Conservation (phyloP, 2,797 vertebrate species). For the Acomys russatus region DNA sequence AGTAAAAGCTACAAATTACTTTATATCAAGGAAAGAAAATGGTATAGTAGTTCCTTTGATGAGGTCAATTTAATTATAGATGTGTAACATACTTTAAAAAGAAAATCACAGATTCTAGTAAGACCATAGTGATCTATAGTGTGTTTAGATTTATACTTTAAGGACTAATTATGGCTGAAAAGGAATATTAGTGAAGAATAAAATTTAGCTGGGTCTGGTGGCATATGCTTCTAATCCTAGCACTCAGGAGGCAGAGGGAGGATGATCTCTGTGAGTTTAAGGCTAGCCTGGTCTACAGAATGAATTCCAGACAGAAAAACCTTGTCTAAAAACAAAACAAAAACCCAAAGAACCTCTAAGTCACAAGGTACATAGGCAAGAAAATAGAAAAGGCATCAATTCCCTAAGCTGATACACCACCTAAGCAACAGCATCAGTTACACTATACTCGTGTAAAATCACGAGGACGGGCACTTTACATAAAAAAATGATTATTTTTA, state of each 20-base stretch:
- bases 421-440: conserved; percentile 37
- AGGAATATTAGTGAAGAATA: conserved; percentile 35
- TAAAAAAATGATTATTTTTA: not conserved
- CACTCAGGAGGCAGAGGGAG: not conserved
- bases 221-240: not conserved
- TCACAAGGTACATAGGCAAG: not conserved
- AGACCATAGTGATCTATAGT: not conserved
- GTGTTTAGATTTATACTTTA: conserved; percentile 50
- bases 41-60: conserved; percentile 60
- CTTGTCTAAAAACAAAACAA: not conserved
- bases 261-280: not conserved
- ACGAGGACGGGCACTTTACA: conserved; percentile 40
- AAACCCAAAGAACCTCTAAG: conserved; percentile 45
- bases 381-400: conserved; percentile 62
- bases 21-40: conserved; percentile 58
- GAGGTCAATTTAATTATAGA: conserved; percentile 62
- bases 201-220: not conserved
- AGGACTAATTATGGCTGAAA: conserved; percentile 68
- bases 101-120: conserved; percentile 39
- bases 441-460: not conserved
- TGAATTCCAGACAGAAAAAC: not conserved
- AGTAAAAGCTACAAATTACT: conserved; percentile 59
- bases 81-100: not conserved
- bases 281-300: not conserved
- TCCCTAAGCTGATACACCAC: conserved; percentile 51